Evolutionary conservation across 2,888 invertebrate genomes (phyloP).

Genomic region (Minunthozetes semirufus): DNA sequence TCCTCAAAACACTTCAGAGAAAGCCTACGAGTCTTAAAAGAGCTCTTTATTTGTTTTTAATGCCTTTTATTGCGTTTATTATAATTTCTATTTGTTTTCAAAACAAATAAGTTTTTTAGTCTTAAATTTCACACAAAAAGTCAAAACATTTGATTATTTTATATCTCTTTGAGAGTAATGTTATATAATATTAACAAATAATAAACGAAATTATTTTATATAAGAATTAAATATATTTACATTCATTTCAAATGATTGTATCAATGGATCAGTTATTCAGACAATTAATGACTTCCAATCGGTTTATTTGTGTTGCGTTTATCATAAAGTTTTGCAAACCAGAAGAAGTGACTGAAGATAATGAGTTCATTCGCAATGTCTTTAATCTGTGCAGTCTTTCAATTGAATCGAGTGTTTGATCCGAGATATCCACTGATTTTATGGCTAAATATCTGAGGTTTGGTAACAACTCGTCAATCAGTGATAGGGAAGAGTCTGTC

Average conservation of each 20-base stretch:
- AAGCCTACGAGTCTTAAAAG: not conserved
- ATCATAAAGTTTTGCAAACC: not conserved
- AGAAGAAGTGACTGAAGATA: not conserved
- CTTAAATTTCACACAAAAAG: too few relatives aligned
- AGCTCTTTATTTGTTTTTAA: not conserved
- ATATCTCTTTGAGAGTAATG: too few relatives aligned
- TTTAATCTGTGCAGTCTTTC: constrained; percentile 4
- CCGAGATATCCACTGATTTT: constrained; percentile 12
- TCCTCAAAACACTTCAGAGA: not conserved
- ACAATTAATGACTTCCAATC: constrained; percentile 8
- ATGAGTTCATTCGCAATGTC: constrained; percentile 27
- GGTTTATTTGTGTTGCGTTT: constrained; percentile 1
- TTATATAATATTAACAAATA: too few relatives aligned
- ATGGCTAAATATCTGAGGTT: constrained; percentile 11
- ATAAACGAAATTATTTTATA: too few relatives aligned
- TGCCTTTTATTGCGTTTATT: not conserved
- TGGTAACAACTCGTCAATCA: constrained; percentile 19
- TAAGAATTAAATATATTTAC: too few relatives aligned
- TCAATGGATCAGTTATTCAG: not conserved
- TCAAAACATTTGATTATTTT: too few relatives aligned
- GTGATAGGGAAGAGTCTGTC: constrained; percentile 28
- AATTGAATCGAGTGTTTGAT: constrained; percentile 24
- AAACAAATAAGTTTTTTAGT: not conserved
- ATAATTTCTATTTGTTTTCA: not conserved
- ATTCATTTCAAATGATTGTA: too few relatives aligned